These are phyloP conservation scores for Cryptotermes secundus DNA, from an alignment of 1,140 invertebrate species.

Conservation along the genomic window DNA sequence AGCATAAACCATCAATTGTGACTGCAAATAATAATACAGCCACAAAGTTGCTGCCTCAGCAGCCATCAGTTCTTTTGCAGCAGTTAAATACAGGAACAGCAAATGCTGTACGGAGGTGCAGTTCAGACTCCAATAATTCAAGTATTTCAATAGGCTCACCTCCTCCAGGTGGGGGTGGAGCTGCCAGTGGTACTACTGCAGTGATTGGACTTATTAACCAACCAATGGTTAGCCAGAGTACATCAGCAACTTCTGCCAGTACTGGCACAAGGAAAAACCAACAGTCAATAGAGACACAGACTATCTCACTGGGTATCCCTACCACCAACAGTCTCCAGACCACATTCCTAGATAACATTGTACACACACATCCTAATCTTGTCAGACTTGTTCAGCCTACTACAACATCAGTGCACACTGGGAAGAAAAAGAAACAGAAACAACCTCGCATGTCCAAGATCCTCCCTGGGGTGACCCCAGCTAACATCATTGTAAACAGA, in stretches of 20 bases:
- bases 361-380: conserved; percentile 28
- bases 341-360: conserved; percentile 27
- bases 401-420: neutral
- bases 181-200: neutral
- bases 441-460: neutral
- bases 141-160: conserved; percentile 26
- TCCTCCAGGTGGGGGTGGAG: neutral
- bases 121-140: conserved; percentile 25
- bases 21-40: neutral
- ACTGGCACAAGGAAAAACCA: neutral
- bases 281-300: conserved; percentile 31
- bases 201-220: conserved; percentile 2
- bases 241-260: neutral
- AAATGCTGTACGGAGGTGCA: conserved; percentile 3
- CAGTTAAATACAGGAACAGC: conserved; percentile 21
- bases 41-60: conserved; percentile 20
- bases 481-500: neutral
- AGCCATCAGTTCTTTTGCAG: conserved; percentile 25
- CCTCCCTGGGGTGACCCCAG: neutral
- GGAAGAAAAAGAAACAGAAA: neutral
- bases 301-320: conserved; percentile 23
- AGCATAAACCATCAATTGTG: conserved; percentile 21
- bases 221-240: neutral
- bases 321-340: conserved; percentile 19
- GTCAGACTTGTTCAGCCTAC: conserved; percentile 2